Conservation (phyloP, 2,113 vertebrate species). For the Notiomystis cincta region DNA sequence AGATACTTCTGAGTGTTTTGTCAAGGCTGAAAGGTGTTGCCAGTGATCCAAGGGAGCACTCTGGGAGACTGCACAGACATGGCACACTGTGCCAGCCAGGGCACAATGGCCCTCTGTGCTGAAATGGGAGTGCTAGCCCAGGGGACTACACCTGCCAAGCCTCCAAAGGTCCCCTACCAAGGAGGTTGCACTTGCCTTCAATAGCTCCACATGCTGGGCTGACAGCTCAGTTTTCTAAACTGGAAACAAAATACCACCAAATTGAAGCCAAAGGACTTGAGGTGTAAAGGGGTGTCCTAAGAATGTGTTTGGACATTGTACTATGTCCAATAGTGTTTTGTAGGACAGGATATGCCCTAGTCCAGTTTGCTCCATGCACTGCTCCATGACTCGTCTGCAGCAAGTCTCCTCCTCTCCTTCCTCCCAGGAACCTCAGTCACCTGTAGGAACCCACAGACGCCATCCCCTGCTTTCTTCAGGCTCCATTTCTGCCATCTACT, state of each 20-base stretch:
- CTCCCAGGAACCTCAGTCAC: not conserved
- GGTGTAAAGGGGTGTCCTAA: not conserved
- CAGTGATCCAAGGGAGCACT: rapidly evolving
- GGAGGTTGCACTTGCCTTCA: not conserved
- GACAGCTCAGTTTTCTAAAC: not conserved
- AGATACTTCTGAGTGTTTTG: not conserved
- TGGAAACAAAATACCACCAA: not conserved
- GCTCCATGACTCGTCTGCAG: not conserved
- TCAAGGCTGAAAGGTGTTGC: not conserved
- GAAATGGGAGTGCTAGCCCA: not conserved
- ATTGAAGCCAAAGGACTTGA: not conserved
- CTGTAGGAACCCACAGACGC: not conserved
- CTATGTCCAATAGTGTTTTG: too few relatives aligned
- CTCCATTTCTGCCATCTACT: not conserved
- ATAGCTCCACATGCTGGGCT: not conserved
- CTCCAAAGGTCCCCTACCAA: not conserved
- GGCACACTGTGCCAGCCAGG: not conserved
- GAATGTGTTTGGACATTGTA: not conserved
- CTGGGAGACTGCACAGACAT: not conserved
- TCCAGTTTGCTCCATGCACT: not conserved
- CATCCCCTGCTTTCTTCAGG: not conserved
- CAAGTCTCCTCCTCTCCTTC: not conserved
- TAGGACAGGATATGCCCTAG: not conserved
- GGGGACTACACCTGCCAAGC: not conserved
- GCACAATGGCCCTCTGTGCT: rapidly evolving